Base-by-base conservation (phyloP, 2,888 invertebrate species). In the Rhabditoides inermis region DNA sequence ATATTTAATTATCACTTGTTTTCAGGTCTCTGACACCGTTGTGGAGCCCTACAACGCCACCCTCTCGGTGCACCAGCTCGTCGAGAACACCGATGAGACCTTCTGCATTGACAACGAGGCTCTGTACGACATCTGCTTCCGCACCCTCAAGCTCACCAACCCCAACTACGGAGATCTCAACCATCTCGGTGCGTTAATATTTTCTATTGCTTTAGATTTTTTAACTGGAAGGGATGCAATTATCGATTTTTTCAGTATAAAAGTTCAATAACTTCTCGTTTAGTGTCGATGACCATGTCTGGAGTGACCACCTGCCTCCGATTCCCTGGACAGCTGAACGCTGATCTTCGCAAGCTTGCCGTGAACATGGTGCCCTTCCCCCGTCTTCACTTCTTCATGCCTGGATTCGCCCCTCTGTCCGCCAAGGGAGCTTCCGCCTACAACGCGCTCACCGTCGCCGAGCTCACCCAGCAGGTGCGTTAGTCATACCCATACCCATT, bases 301-400 rank as follows among this genome's bases (percentile, higher is more conserved):
- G 80, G 80, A 36, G 78, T 80, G 23, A 81, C 80, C 36, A 81
- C 81, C 30, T 80, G 80, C 79, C 83, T 89, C 36, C 83, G 89
- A 18, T 78, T 78, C 70, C 77, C 77, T 26, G 71, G 76, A 36
- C 77, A 78, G 61, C 61, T 78, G 46, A 77, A 77, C 39, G 76
- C 89, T 7, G 89, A 89, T 80, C 81, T 89, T 49, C 83, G 89
- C 72, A 86, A 90, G 64, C 65, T 78, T 35, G 78, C 78, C 22
- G 77, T 89, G 25, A 90, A 89, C 77, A 89, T 90, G 89, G 88
- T 90, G n/a, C 90, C 90, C 22, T 90, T 89, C 80, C 89, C 89
- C 53, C 68, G 69, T 77, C 84, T 81, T 22, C 80, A 80, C 60
- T 80, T 80, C 74, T 81, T 80, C 73, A 79, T 81, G 78, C 79